These are phyloP conservation scores for Drosophila aff. DNA, from an alignment of 1,140 invertebrate species.

Conservation along the genomic window DNA sequence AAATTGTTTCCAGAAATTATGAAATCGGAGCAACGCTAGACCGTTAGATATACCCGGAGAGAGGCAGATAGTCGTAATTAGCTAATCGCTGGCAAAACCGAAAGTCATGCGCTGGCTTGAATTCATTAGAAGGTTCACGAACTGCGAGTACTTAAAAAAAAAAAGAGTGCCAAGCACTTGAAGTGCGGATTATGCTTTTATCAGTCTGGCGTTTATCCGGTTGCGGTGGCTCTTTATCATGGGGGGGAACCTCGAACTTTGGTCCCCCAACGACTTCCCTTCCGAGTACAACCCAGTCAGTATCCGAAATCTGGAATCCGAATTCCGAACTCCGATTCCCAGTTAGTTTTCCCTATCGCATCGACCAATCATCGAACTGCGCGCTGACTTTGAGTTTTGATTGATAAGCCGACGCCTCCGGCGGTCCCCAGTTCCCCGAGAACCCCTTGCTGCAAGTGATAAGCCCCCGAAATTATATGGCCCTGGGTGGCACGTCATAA, in stretches of 20 bases:
- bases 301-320: constrained; percentile 29
- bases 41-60: constrained; percentile 11
- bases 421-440: constrained; percentile 10
- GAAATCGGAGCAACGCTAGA: constrained; percentile 34
- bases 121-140: constrained; percentile 69
- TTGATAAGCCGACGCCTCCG: constrained; percentile 54
- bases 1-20: constrained; percentile 58
- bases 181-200: constrained; percentile 17
- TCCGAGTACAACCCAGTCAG: constrained; percentile 6
- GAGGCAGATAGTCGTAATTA: constrained; percentile 16
- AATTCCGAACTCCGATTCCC: constrained; percentile 37
- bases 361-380: constrained; percentile 27
- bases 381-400: constrained; percentile 54
- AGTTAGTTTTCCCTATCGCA: constrained; percentile 39
- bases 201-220: constrained; percentile 43
- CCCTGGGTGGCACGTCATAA: constrained; percentile 50
- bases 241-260: constrained; percentile 15
- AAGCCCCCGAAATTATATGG: constrained; percentile 44
- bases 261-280: constrained; percentile 19
- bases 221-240: constrained; percentile 32
- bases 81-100: constrained; percentile 43
- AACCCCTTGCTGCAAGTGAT: constrained; percentile 49
- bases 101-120: constrained; percentile 61
- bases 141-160: constrained; percentile 22
- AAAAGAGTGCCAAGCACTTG: constrained; percentile 6